These are phyloP conservation scores for Hylaeus volcanicus DNA, from an alignment of 1,140 invertebrate species.

Conservation along the genomic window DNA sequence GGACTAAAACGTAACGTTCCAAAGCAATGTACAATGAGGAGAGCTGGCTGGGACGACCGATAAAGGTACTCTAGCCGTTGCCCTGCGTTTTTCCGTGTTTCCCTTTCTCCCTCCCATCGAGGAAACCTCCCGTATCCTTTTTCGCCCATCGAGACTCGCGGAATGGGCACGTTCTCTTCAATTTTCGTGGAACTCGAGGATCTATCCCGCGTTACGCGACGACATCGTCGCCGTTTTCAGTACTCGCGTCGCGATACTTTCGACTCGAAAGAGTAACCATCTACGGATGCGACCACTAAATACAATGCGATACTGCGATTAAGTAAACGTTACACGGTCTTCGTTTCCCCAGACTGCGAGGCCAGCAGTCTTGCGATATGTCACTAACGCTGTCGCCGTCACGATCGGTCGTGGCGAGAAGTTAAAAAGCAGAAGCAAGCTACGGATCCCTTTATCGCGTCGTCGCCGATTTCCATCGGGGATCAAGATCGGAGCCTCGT, in stretches of 20 bases:
- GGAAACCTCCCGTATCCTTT: conserved; percentile 10
- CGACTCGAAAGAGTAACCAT: conserved; percentile 21
- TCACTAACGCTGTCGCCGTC: conserved; percentile 6
- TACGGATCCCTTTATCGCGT: conserved; percentile 50
- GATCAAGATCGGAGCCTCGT: conserved; percentile 22
- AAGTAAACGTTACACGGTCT: conserved; percentile 11
- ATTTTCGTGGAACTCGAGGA: conserved; percentile 2
- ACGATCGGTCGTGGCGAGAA: conserved; percentile 5
- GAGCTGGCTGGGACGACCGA: conserved; percentile 62
- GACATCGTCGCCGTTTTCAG: no score
- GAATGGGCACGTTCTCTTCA: conserved; percentile 33
- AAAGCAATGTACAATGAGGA: conserved; percentile 64
- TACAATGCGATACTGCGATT: conserved; percentile 41
- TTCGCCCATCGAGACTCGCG: conserved; percentile 12
- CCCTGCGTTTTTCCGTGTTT: conserved; percentile 20
- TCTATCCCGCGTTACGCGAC: neutral
- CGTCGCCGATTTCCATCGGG: conserved; percentile 43
- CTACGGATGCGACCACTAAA: conserved; percentile 36
- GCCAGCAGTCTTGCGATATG: conserved; percentile 15
- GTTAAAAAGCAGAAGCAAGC: conserved; percentile 5
- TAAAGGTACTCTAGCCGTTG: conserved; percentile 54
- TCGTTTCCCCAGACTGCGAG: neutral
- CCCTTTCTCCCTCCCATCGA: conserved; percentile 15
- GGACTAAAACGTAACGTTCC: conserved; percentile 68
- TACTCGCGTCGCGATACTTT: neutral